Percentiles rank a stretch among this genome's conserved stretches.
phyloP scores from a whole-genome alignment of 2,113 vertebrate genomes.

The Lasiurus cinereus region DNA sequence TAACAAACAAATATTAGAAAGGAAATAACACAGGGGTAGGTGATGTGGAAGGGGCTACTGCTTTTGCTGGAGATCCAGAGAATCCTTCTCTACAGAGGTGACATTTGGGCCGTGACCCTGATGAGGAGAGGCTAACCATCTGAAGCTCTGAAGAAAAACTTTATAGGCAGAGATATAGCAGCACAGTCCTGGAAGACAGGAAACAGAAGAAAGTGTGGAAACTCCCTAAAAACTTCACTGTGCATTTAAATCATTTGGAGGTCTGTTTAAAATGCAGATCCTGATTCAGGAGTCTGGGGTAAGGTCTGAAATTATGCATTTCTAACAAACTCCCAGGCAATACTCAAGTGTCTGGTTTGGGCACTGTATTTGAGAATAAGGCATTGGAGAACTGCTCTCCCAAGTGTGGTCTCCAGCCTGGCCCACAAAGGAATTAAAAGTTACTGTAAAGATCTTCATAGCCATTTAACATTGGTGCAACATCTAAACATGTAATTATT shows the following conservation, averaged over 20 bases:
- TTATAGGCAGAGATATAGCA: not conserved
- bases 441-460: not conserved
- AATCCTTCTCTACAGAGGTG: slow-evolving; percentile 4
- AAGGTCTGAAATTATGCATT: not conserved
- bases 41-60: not conserved
- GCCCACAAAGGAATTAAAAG: not conserved
- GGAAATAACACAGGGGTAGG: not conserved
- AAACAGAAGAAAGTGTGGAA: not conserved
- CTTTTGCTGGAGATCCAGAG: not conserved
- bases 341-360: not conserved
- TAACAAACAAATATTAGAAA: not conserved
- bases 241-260: not conserved
- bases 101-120: not conserved
- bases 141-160: slow-evolving; percentile 37
- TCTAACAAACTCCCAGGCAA: not conserved
- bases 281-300: not conserved
- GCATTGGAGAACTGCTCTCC: not conserved
- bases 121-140: not conserved
- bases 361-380: not conserved
- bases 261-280: not conserved
- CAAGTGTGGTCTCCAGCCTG: not conserved
- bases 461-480: not conserved
- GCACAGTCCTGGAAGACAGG: slow-evolving; percentile 5
- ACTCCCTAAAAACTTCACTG: not conserved
- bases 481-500: not conserved